A percentile compares a stretch with the other conserved stretches of the same genome.
These are phyloP conservation scores for Saguinus midas DNA, from an alignment of 2,113 vertebrate species.

Conservation along the genomic window DNA sequence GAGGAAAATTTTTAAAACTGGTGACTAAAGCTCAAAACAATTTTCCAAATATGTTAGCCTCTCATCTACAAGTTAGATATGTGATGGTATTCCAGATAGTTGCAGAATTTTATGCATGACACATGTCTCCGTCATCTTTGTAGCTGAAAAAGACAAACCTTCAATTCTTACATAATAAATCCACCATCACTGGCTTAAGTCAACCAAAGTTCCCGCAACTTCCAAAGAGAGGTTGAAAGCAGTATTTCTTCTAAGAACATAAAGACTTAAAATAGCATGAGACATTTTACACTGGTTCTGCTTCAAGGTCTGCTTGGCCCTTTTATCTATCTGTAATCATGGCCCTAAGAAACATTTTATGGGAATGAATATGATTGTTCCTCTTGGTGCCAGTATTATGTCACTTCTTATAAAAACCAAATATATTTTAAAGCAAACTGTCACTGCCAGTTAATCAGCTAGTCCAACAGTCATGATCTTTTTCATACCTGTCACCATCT, in stretches of 20 bases:
- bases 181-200: background rate
- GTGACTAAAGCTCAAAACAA: background rate
- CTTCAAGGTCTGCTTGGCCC: background rate
- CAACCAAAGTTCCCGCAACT: background rate
- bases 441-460: background rate
- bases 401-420: constrained; percentile 18
- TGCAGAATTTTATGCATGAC: constrained; percentile 11
- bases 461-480: background rate
- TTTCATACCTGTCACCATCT: background rate
- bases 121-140: background rate
- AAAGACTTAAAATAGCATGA: constrained; percentile 10
- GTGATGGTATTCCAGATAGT: background rate
- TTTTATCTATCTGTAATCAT: background rate
- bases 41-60: background rate
- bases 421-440: background rate
- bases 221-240: background rate
- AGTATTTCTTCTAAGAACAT: background rate
- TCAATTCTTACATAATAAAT: background rate
- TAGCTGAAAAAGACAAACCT: background rate
- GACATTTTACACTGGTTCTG: background rate
- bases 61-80: background rate
- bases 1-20: background rate
- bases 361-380: background rate
- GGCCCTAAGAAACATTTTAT: background rate
- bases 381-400: background rate